Percentiles rank a stretch among this genome's conserved stretches.
Evolutionary conservation across 2,797 vertebrate species (phyloP).

Genomic region (Pseudomugil gertrudae): DNA sequence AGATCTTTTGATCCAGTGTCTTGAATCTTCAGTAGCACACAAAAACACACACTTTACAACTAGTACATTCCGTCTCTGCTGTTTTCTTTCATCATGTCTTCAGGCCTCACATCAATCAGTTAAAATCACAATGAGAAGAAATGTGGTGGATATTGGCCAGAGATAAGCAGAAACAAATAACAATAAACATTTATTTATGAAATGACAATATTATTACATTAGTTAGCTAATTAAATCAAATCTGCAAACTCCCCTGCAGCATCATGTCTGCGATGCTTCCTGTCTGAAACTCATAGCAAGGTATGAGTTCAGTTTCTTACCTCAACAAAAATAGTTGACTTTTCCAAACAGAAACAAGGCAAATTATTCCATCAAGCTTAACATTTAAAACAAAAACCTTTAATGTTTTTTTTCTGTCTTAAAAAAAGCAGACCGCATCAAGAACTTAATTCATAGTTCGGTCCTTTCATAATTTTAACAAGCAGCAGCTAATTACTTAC

Average conservation of each 20-base stretch:
- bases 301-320: background rate
- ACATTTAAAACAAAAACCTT: too few relatives aligned
- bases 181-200: too few relatives aligned
- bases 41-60: slow-evolving; percentile 38
- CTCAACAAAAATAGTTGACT: background rate
- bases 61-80: slow-evolving; percentile 51
- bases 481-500: background rate
- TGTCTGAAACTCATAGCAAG: background rate
- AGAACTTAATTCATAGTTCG: background rate
- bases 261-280: background rate
- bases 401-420: too few relatives aligned
- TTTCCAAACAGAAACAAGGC: background rate
- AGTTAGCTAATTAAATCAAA: background rate
- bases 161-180: background rate
- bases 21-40: slow-evolving; percentile 28
- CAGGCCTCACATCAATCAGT: slow-evolving; percentile 24
- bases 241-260: background rate
- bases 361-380: too few relatives aligned
- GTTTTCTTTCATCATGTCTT: slow-evolving; percentile 38
- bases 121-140: slow-evolving; percentile 35
- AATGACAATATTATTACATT: too few relatives aligned
- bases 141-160: slow-evolving; percentile 16
- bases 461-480: background rate
- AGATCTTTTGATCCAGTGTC: slow-evolving; percentile 65
- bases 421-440: too few relatives aligned